These are phyloP conservation scores for Incurvaria masculella DNA, from an alignment of 2,888 invertebrate genomes.

Conservation along the genomic window DNA sequence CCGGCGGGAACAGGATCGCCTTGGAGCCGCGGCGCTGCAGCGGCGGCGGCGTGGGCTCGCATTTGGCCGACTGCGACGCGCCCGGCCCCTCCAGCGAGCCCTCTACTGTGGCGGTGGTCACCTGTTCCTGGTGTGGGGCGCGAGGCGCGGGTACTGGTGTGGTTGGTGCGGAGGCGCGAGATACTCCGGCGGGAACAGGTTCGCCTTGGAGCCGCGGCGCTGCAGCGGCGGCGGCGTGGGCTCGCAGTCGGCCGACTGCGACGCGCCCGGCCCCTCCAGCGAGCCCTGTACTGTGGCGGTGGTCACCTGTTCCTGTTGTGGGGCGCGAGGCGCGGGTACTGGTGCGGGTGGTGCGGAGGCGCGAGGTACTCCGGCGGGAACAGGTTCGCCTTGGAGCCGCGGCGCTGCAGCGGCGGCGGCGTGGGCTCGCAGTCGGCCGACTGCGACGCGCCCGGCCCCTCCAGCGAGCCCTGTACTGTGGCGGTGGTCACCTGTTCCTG, in stretches of 20 bases:
- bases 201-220: slow-evolving; percentile 78
- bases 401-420: slow-evolving; percentile 77
- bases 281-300: too few relatives aligned
- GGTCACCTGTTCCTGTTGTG: slow-evolving; percentile 72
- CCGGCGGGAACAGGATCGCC: slow-evolving; percentile 83
- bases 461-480: slow-evolving; percentile 76
- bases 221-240: slow-evolving; percentile 85
- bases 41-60: slow-evolving; percentile 87
- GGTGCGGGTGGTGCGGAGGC: slow-evolving; percentile 48
- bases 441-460: slow-evolving; percentile 88
- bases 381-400: slow-evolving; percentile 84
- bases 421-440: slow-evolving; percentile 93
- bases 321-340: slow-evolving; percentile 75
- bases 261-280: slow-evolving; percentile 85
- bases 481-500: slow-evolving; percentile 67
- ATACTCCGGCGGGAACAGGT: slow-evolving; percentile 80
- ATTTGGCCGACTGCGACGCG: slow-evolving; percentile 88
- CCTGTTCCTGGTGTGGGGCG: slow-evolving; percentile 77
- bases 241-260: slow-evolving; percentile 90
- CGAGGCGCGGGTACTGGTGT: slow-evolving; percentile 67
- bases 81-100: slow-evolving; percentile 86
- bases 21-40: slow-evolving; percentile 80
- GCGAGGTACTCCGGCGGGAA: slow-evolving; percentile 70
- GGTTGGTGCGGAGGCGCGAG: slow-evolving; percentile 46
- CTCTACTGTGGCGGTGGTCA: too few relatives aligned